Base-by-base conservation (phyloP, 2,113 vertebrate species). In the Sinosuthora webbiana region DNA sequence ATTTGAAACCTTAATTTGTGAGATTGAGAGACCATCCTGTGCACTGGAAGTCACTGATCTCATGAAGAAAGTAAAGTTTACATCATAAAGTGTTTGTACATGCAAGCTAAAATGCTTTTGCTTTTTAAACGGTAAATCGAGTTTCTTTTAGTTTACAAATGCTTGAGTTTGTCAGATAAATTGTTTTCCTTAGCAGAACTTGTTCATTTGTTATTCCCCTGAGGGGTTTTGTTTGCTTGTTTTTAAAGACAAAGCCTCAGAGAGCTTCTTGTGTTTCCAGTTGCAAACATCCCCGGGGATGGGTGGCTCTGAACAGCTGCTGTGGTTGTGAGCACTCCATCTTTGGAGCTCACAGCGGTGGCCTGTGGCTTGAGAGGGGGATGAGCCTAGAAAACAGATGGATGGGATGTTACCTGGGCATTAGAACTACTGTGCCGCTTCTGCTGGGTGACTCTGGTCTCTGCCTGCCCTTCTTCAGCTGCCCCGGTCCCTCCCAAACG, bases 311-410 rank as follows among this genome's bases (percentile, higher is more conserved):
- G 31, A 19, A 6, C 0, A 3, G 25, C 18, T 7, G 21, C 47
- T 60, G 55, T 0, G 1, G 5, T 3, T 73, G 37, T 0, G 5
- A 47, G 35, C n/a, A 2, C 14, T 31, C 35, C 4, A 23, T 24
- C 22, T 63, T 56, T 11, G n/a, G 52, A 39, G 22, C 37, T 62
- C 76, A 5, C 7, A 24, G 39, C 16, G 25, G 70, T 8, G 62
- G 30, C 44, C 47, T 0, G 0, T 52, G 71, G 9, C 37, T 59
- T 21, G 15, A 23, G 76, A 49, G 73, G 33, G 13, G 11, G 49
- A 37, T 63, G 35, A 68, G 47, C 35, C 15, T 4, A 5, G n/a
- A 20, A 33, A 82, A 10, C 33, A 39, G 45, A 33, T 7, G 39
- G 49, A 2, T 1, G 27, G 31, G 45, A 10, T 24, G 25, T 12